Base-by-base conservation (phyloP, 2,113 vertebrate genomes). In the Catharus minimus region DNA sequence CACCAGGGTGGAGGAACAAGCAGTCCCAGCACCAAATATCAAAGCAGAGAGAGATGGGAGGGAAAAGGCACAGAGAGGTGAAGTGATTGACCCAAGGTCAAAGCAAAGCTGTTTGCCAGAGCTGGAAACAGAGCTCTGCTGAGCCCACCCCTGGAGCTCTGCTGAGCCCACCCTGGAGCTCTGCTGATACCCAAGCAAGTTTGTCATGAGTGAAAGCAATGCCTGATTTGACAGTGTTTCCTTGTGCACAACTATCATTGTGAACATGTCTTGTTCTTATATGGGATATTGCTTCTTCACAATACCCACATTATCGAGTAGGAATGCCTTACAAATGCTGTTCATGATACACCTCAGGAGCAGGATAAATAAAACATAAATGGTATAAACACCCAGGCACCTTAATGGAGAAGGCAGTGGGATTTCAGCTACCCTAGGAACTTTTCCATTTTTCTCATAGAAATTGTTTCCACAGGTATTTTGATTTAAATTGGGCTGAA, bases 401-500 rank as follows among this genome's bases (percentile, higher is more conserved):
- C 13, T 4, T 28, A 90, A 86, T 49, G 49, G 46, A 62, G 67
- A 94, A 74, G 43, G 41, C 60, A 61, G n/a, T 44, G 53, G 43
- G 83, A 71, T 86, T 94, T 82, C 60, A 72, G 66, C 75, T 43
- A 64, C 69, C 74, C 71, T 61, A n/a, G 50, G 55, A 88, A 89
- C 76, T 81, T 95, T 82, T 89, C 93, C 26, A 95, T 96, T 97
- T 97, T 97, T 87, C 92, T 78, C 69, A 86, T 76, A 91, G 82
- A 96, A 96, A 96, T 94, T 96, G 89, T 92, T 97, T 97, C 96
- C 94, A 93, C 93, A 41, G 13, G 68, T 89, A 90, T 89, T 96
- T 96, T 94, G 93, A 94, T 96, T 97, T 96, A 97, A 92, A 94
- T 79, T 64, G 60, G 76, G 53, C n/a, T 86, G 91, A 94, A 96